Conservation (phyloP, 2,888 invertebrate genomes). For the Marronus borbonicus region DNA sequence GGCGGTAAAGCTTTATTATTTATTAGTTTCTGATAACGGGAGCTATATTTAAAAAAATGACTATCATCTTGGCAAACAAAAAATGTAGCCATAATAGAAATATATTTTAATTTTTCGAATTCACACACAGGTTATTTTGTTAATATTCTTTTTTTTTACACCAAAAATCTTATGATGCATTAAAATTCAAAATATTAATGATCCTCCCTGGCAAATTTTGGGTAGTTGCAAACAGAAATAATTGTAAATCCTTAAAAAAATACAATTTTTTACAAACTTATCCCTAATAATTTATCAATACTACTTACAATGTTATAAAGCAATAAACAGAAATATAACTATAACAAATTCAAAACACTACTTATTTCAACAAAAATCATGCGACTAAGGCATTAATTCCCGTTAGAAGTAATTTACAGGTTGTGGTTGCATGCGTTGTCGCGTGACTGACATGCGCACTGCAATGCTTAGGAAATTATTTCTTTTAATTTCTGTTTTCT, state of each 20-base stretch:
- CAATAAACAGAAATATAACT: background rate
- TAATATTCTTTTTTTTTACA: background rate
- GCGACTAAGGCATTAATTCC: background rate
- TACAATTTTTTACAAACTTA: background rate
- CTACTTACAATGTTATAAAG: conserved; percentile 1
- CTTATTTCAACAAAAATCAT: background rate
- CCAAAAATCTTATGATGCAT: background rate
- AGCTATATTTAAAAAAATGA: too few species aligned
- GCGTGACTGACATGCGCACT: conserved; percentile 4
- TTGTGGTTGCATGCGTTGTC: background rate
- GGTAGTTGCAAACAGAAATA: background rate
- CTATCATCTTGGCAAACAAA: too few species aligned
- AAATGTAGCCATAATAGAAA: too few species aligned
- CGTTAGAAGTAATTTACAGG: background rate
- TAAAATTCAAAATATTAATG: background rate
- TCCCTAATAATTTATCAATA: background rate
- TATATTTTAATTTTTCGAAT: background rate
- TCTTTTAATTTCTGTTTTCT: background rate
- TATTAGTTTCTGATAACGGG: too few species aligned
- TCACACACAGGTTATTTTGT: background rate
- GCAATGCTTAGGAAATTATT: background rate
- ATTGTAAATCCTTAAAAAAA: background rate
- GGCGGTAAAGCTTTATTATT: too few species aligned
- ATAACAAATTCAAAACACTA: background rate
- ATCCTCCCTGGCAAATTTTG: background rate